Evolutionary conservation across 2,113 vertebrate species (phyloP), one percentile per base, ranked within the genome.

Genomic region (Scortum barcoo): DNA sequence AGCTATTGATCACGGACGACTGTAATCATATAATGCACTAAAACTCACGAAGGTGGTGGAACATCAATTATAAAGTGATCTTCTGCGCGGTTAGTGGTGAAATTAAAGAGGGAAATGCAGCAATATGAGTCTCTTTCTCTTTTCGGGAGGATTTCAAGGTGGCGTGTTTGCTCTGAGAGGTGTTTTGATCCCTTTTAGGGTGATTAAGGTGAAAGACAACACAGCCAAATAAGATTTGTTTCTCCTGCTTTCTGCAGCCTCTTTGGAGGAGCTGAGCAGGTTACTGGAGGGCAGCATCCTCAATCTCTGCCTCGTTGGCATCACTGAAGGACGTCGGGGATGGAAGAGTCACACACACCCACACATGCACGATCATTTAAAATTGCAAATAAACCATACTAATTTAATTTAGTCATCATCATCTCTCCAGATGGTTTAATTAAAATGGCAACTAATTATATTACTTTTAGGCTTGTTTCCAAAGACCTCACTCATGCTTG

Each of bases 61-160:
- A 87, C 87, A 86, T 85, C 83, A 54, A 85, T 91, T 84, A 91
- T 62, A 88, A 84, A 82, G 85, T 48, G 73, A 92, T 91, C 62
- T 81, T 78, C 74, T 5, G 60, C 42, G 72, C 38, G 72, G 69
- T 69, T 72, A 70, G 40, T 4, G 10, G 68, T 1, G 26, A 51
- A 75, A 72, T 72, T n/a, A 56, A 44, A 76, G 1, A 28, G 38
- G n/a, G 5, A 53, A n/a, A 51, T 12, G 51, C 28, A 20, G 68
- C 61, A 30, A 20, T 62, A 54, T 46, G 4, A 19, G 5, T 40
- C 17, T 14, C 46, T 50, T 58, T 79, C 53, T 56, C 24, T 75
- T 28, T 28, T 30, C n/a, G 24, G 22, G 14, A 5, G 28, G 72
- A 90, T 88, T 86, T 67, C 3, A 86, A 69, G 38, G 60, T 54